phyloP scores from a whole-genome alignment of 2,888 invertebrate genomes.

The Xanthia togata region DNA sequence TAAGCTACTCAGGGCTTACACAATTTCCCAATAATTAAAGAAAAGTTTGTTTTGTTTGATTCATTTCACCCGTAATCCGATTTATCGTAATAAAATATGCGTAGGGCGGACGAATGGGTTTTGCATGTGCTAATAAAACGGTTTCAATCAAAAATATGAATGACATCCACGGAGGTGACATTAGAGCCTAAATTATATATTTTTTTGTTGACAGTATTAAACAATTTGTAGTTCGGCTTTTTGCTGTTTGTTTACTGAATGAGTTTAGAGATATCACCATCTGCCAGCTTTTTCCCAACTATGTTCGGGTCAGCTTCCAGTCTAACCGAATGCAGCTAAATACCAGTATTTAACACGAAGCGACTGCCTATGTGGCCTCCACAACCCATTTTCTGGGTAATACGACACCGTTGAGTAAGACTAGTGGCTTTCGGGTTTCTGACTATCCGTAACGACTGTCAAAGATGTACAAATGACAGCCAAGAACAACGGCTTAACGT shows the following conservation, averaged over 20 bases:
- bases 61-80: constrained; percentile 60
- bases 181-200: constrained; percentile 2
- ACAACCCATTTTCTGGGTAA: no score
- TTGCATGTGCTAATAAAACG: constrained; percentile 47
- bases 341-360: no score
- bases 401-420: no score
- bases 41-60: constrained; percentile 52
- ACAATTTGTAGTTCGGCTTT: background rate
- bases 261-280: background rate
- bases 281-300: no score
- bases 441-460: no score
- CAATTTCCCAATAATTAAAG: constrained; percentile 10
- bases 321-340: no score
- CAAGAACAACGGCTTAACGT: no score
- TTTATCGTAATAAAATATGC: constrained; percentile 71
- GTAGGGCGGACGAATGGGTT: constrained; percentile 60
- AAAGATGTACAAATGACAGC: no score
- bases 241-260: background rate
- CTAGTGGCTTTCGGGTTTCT: no score
- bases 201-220: background rate
- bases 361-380: no score
- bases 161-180: background rate
- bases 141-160: constrained; percentile 32
- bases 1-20: background rate
- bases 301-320: no score